Evolutionary conservation across 2,797 vertebrate species (phyloP).

Genomic region (Silurus lanzhouensis): DNA sequence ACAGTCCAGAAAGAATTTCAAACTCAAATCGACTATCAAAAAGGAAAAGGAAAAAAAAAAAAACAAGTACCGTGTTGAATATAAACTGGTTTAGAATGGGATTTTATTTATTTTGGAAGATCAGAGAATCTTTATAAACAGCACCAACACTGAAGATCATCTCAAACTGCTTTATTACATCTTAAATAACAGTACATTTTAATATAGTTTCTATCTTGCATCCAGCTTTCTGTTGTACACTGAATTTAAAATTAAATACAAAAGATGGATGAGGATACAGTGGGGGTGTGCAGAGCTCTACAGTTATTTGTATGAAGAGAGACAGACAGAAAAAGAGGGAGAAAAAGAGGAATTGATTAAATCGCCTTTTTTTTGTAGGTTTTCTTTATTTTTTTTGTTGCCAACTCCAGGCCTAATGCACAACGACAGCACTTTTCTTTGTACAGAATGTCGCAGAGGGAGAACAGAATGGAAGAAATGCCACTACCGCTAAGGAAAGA

Average conservation of each 20-base stretch:
- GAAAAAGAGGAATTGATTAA: conserved; percentile 74
- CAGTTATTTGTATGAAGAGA: conserved; percentile 84
- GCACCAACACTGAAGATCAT: conserved; percentile 72
- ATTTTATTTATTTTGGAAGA: background rate
- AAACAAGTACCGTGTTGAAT: background rate
- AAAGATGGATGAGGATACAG: conserved; percentile 91
- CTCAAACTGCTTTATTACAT: conserved; percentile 99
- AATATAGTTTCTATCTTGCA: conserved; percentile 99
- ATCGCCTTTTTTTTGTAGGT: conserved; percentile 65
- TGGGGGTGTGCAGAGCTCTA: conserved; percentile 87
- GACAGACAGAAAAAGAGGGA: conserved; percentile 57
- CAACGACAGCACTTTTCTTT: conserved; percentile 93
- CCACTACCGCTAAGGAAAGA: conserved; percentile 87
- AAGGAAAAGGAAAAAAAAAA: too few species aligned
- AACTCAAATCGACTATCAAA: background rate
- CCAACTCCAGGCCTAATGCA: conserved; percentile 95
- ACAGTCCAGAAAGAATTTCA: background rate
- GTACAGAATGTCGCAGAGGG: conserved; percentile 90
- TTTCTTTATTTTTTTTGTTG: conserved; percentile 78
- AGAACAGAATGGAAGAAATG: conserved; percentile 82
- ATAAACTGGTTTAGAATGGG: background rate
- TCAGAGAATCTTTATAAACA: background rate
- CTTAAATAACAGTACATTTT: conserved; percentile 99
- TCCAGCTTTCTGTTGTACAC: conserved; percentile 99
- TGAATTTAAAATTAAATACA: conserved; percentile 99